A percentile compares a stretch with the other conserved stretches of the same genome.
These are phyloP conservation scores for Brachyptera putata DNA, from an alignment of 2,888 invertebrate species.

Conservation along the genomic window DNA sequence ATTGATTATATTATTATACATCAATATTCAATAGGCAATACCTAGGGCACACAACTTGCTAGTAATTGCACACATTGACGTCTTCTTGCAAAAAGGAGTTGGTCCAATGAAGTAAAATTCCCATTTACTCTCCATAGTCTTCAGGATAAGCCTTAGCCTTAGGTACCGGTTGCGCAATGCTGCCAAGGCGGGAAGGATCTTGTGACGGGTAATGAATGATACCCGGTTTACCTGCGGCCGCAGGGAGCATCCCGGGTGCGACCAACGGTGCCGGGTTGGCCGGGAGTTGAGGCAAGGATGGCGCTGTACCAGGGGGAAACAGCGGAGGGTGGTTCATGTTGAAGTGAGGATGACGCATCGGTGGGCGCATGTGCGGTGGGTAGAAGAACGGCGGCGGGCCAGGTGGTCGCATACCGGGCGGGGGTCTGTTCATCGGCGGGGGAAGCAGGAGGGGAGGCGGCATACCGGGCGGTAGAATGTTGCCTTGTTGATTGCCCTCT, in stretches of 20 bases:
- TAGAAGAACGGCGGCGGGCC: constrained; percentile 42
- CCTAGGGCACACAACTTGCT: too few relatives aligned
- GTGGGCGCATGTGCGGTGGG: constrained; percentile 38
- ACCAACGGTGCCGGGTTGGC: constrained; percentile 32
- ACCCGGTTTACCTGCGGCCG: constrained; percentile 48
- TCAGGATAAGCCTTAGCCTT: constrained; percentile 31
- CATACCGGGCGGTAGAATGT: constrained; percentile 36
- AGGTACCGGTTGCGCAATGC: constrained; percentile 44
- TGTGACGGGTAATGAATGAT: constrained; percentile 93
- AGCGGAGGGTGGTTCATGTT: constrained; percentile 28
- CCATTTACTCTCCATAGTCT: constrained; percentile 23
- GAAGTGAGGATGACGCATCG: constrained; percentile 25
- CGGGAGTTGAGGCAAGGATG: constrained; percentile 31
- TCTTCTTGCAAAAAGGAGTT: too few relatives aligned
- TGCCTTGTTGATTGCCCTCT: constrained; percentile 27
- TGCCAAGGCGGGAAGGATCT: constrained; percentile 89
- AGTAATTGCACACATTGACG: too few relatives aligned
- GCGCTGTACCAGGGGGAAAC: constrained; percentile 32
- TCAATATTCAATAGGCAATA: too few relatives aligned
- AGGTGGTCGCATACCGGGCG: constrained; percentile 40
- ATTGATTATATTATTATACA: too few relatives aligned
- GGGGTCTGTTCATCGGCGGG: constrained; percentile 44
- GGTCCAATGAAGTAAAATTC: too few relatives aligned
- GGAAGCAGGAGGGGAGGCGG: constrained; percentile 45
- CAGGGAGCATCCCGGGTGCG: constrained; percentile 37